Evolutionary conservation across 2,797 vertebrate species (phyloP), one percentile per base, ranked within the genome.

Genomic region (Xenopus petersii): DNA sequence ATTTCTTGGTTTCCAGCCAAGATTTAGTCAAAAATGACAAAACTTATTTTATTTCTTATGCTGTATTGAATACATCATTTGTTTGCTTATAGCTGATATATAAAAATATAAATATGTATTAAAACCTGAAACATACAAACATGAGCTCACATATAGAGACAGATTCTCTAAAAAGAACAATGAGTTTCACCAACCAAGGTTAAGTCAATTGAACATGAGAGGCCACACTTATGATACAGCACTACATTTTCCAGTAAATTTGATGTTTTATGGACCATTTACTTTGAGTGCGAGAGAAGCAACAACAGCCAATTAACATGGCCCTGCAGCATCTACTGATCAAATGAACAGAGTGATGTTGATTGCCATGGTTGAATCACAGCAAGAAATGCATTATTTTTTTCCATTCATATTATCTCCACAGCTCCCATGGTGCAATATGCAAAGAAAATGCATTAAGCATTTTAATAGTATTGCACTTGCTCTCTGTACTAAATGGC

Each of bases 381-480:
- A 56, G 54, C n/a, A 56, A 56, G 54, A 56, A 56, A 56, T 56
- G 6, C 54, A 56, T 56, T 56, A 56, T 56, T 56, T 2, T 56
- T 51, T 56, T 56, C 17, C 54, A 16, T 56, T 56, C 54, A 56
- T 56, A 56, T 56, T 56, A 56, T 56, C 54, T 16, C 16, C 54
- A 16, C 7, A 17, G 54, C n/a, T 56, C 16, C 13, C 15, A 56
- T 56, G 54, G 54, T 2, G 13, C 54, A 56, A 56, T 17, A 56
- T 17, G 13, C 13, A 2, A 16, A 56, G 15, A 64, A 75, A 75
- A 70, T 75, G 67, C 61, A 70, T 75, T 75, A 70, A 75, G 61
- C 74, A 64, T 30, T 26, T 61, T 16, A 56, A 56, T 56, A 56
- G 15, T 56, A 51, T 51, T 51, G 6, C 49, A 51, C 49, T 51